phyloP scores from a whole-genome alignment of 2,113 vertebrate species.

The Amia ocellicauda region DNA sequence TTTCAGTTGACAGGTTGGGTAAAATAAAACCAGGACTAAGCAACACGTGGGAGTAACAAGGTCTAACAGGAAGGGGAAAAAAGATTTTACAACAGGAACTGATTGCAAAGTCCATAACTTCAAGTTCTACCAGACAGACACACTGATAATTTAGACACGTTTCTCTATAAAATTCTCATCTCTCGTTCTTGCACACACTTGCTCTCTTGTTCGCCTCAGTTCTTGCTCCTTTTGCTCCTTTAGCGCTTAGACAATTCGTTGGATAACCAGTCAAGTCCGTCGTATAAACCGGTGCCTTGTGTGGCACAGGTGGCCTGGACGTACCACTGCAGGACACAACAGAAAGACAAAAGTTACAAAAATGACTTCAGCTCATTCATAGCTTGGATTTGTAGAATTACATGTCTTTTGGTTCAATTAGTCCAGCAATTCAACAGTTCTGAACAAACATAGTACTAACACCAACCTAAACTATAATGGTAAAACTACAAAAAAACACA shows the following conservation, averaged over 20 bases:
- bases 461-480: background rate
- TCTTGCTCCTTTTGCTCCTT: constrained; percentile 12
- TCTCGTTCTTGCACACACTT: constrained; percentile 21
- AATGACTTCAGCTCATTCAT: background rate
- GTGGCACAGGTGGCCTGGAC: constrained; percentile 84
- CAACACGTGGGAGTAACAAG: constrained; percentile 28
- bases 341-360: background rate
- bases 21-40: constrained; percentile 22
- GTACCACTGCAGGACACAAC: constrained; percentile 66
- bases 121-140: constrained; percentile 51
- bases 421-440: no score
- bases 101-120: constrained; percentile 56
- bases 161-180: constrained; percentile 34
- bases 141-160: constrained; percentile 52
- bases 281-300: constrained; percentile 80
- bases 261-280: constrained; percentile 87
- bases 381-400: no score
- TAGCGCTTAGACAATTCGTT: constrained; percentile 74
- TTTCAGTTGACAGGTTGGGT: constrained; percentile 8
- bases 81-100: constrained; percentile 38
- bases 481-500: background rate
- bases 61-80: constrained; percentile 39
- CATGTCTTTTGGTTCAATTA: no score
- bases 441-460: no score
- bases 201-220: constrained; percentile 9